Conservation (phyloP, 2,113 vertebrate species). For the Sclerurus mexicanus region DNA sequence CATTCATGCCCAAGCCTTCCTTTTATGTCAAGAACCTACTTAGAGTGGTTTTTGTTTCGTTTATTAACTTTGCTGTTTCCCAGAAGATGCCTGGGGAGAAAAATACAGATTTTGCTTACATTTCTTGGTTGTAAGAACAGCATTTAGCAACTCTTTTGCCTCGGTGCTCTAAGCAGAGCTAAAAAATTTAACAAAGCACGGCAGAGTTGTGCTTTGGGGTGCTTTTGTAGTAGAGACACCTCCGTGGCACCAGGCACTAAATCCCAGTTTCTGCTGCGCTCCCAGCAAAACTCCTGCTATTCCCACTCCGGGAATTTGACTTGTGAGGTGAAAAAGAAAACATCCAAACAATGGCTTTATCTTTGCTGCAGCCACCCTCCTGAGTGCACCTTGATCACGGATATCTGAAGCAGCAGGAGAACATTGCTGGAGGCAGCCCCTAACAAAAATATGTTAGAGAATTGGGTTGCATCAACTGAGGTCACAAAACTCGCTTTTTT, state of each 20-base stretch:
- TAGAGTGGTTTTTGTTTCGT: not conserved
- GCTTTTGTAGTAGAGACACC: not conserved
- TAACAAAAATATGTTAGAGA: not conserved
- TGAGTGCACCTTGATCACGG: not conserved
- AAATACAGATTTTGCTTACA: not conserved
- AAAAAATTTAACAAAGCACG: not conserved
- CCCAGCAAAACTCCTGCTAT: not conserved
- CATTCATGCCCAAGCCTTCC: not conserved
- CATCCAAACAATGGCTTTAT: not conserved
- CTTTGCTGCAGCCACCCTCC: not conserved
- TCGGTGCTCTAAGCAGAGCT: not conserved
- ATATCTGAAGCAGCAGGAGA: not conserved
- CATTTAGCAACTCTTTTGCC: not conserved
- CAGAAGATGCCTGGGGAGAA: not conserved
- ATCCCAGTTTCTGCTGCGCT: not conserved
- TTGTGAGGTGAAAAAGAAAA: not conserved
- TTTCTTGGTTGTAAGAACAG: not conserved
- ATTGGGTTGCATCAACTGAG: not conserved
- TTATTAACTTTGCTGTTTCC: not conserved
- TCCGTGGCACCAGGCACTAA: not conserved
- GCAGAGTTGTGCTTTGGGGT: not conserved
- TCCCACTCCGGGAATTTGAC: not conserved
- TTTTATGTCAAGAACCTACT: conserved; percentile 11
- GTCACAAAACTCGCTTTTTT: not conserved
- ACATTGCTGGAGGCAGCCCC: fast-evolving